Conservation (phyloP, 1,140 invertebrate species). For the Drosophila orosa region DNA sequence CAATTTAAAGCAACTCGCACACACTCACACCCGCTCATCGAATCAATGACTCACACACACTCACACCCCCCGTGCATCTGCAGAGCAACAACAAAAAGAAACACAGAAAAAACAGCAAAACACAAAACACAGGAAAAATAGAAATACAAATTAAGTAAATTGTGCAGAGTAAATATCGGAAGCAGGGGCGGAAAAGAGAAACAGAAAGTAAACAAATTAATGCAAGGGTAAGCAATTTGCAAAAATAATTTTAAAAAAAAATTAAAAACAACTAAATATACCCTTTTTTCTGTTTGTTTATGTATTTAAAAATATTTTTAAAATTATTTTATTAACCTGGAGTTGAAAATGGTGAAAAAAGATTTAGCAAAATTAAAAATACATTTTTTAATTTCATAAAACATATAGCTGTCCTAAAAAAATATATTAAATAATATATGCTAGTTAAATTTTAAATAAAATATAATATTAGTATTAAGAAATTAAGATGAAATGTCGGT, state of each 20-base stretch:
- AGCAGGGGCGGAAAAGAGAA: slow-evolving; percentile 25
- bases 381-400: too few species aligned
- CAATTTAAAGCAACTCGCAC: slow-evolving; percentile 54
- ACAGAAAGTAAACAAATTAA: slow-evolving; percentile 64
- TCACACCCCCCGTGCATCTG: slow-evolving; percentile 14
- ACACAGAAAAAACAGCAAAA: slow-evolving; percentile 9
- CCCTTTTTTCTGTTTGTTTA: too few species aligned
- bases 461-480: too few species aligned
- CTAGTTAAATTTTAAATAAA: too few species aligned
- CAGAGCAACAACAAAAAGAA: slow-evolving; percentile 15
- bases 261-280: background rate
- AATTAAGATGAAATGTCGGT: too few species aligned
- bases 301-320: too few species aligned
- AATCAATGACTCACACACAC: slow-evolving; percentile 36
- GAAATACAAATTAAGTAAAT: slow-evolving; percentile 45
- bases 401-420: too few species aligned
- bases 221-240: slow-evolving; percentile 8
- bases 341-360: too few species aligned
- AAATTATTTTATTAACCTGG: too few species aligned
- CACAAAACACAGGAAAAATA: slow-evolving; percentile 9
- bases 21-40: slow-evolving; percentile 3
- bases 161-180: slow-evolving; percentile 55
- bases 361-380: too few species aligned
- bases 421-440: too few species aligned
- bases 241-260: background rate